Conservation (phyloP, 2,113 vertebrate species). For the Meles meles region DNA sequence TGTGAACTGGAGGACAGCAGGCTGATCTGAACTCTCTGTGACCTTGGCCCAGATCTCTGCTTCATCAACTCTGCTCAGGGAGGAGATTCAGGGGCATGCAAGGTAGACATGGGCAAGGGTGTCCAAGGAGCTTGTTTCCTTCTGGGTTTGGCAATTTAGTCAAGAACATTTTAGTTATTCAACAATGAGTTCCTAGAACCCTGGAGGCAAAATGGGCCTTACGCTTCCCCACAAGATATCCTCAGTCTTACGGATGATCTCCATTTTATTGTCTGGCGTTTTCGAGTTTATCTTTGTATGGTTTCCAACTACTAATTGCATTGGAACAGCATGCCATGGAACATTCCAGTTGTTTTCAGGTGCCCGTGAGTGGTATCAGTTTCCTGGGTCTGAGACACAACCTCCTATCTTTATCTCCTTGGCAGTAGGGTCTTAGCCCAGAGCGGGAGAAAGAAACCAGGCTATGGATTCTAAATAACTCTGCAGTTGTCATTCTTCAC, state of each 20-base stretch:
- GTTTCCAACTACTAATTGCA: background rate
- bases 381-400: background rate
- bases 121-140: background rate
- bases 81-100: background rate
- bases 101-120: accelerated
- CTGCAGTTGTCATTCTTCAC: background rate
- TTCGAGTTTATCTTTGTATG: background rate
- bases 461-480: background rate
- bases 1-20: background rate
- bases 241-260: background rate
- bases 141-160: background rate
- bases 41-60: background rate
- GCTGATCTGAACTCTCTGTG: background rate
- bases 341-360: background rate
- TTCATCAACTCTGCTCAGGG: background rate
- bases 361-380: accelerated
- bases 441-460: background rate
- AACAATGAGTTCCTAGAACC: background rate
- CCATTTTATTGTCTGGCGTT: background rate
- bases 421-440: background rate
- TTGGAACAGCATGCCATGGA: background rate
- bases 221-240: accelerated
- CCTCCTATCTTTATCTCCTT: accelerated
- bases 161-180: background rate
- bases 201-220: accelerated